These are phyloP conservation scores for Xanthostigma xanthostigma DNA, from an alignment of 2,888 invertebrate genomes.

Conservation along the genomic window DNA sequence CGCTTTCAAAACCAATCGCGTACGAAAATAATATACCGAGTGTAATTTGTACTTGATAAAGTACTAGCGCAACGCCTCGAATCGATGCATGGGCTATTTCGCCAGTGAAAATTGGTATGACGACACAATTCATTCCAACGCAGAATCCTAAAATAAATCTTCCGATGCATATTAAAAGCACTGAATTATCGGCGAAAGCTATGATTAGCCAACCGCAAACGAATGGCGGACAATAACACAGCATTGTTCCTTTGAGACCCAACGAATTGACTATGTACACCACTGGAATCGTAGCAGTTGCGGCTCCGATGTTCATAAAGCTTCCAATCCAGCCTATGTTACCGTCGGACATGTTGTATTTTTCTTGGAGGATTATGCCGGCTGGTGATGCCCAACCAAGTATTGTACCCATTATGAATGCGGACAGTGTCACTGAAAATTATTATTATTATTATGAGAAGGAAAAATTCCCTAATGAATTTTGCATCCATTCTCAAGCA, in stretches of 20 bases:
- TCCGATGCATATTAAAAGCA: slow-evolving; percentile 12
- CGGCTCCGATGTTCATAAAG: slow-evolving; percentile 19
- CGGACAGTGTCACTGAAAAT: background rate
- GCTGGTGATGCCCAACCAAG: too few species aligned
- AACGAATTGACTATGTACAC: slow-evolving; percentile 15
- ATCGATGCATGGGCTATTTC: slow-evolving; percentile 69
- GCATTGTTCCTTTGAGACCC: slow-evolving; percentile 18
- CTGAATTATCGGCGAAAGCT: slow-evolving; percentile 9
- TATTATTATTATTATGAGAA: background rate
- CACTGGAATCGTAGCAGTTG: slow-evolving; percentile 20
- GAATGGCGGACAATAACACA: slow-evolving; percentile 15
- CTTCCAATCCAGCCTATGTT: slow-evolving; percentile 19
- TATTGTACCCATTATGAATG: too few species aligned
- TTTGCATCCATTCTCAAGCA: too few species aligned
- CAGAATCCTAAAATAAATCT: slow-evolving; percentile 30
- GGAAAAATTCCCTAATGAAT: too few species aligned
- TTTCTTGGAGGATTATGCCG: too few species aligned
- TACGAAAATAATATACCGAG: slow-evolving; percentile 31
- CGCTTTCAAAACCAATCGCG: too few species aligned
- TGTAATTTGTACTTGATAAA: slow-evolving; percentile 61
- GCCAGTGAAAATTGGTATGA: slow-evolving; percentile 68
- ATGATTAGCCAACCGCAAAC: slow-evolving; percentile 18
- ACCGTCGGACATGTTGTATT: slow-evolving; percentile 6
- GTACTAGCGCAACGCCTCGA: slow-evolving; percentile 64
- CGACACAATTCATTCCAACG: slow-evolving; percentile 55